Evolutionary conservation across 2,888 invertebrate genomes (phyloP).

Genomic region (Sarcophaga caerulescens): DNA sequence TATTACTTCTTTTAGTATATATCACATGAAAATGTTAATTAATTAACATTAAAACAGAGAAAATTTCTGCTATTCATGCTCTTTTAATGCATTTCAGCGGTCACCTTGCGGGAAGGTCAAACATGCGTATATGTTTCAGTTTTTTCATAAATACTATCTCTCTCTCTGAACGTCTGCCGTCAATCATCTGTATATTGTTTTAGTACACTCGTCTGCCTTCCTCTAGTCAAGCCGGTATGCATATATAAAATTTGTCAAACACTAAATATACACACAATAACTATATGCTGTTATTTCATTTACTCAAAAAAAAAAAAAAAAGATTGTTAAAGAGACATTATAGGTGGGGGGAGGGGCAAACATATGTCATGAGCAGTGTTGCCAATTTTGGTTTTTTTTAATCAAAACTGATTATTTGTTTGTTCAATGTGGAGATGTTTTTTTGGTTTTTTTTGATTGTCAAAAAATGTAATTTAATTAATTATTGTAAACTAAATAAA

Average conservation of each 20-base stretch:
- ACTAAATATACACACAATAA: neutral
- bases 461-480: no score
- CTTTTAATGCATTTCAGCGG: slow-evolving; percentile 72
- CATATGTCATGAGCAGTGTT: neutral
- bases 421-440: neutral
- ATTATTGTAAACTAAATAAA: no score
- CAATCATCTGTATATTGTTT: neutral
- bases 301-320: neutral
- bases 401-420: neutral
- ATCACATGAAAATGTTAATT: neutral
- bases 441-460: no score
- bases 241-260: slow-evolving; percentile 6
- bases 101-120: slow-evolving; percentile 84
- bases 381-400: no score
- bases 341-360: neutral
- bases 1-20: neutral
- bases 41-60: no score
- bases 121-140: slow-evolving; percentile 76
- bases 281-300: slow-evolving; percentile 35
- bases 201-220: slow-evolving; percentile 34
- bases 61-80: slow-evolving; percentile 36
- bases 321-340: neutral
- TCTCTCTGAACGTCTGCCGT: neutral
- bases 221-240: slow-evolving; percentile 56
- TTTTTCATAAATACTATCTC: slow-evolving; percentile 23